A percentile compares a stretch with the other conserved stretches of the same genome.
Conservation (phyloP, 2,797 vertebrate genomes). For the Tamandua tetradactyla region DNA sequence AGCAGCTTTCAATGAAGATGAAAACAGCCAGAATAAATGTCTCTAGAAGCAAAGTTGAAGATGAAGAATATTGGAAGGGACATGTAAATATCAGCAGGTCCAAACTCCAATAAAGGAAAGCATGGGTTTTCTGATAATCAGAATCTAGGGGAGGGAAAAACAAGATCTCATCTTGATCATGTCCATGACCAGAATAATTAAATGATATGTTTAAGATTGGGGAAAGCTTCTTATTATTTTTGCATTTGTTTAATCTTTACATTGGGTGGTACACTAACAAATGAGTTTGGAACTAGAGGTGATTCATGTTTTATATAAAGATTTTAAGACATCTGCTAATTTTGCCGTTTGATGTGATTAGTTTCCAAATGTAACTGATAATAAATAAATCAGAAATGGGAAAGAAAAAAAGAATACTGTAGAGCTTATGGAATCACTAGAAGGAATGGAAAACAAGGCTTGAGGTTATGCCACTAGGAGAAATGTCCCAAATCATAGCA, state of each 20-base stretch:
- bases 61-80: conserved; percentile 97
- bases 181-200: conserved; percentile 85
- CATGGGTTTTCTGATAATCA: conserved; percentile 96
- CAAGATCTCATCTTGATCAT: conserved; percentile 89
- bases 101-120: conserved; percentile 95
- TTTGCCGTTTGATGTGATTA: conserved; percentile 83
- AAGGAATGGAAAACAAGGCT: background rate
- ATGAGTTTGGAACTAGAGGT: conserved; percentile 80
- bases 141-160: conserved; percentile 95
- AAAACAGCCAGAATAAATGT: conserved; percentile 91
- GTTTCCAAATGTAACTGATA: conserved; percentile 83
- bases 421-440: background rate
- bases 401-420: background rate
- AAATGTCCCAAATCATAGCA: background rate
- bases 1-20: conserved; percentile 84
- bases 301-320: conserved; percentile 85
- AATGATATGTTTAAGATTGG: conserved; percentile 73
- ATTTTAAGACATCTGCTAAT: conserved; percentile 85
- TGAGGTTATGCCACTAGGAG: background rate
- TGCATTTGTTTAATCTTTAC: conserved; percentile 50
- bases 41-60: conserved; percentile 95
- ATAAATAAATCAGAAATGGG: conserved; percentile 82
- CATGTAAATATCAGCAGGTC: conserved; percentile 94
- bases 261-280: conserved; percentile 82
- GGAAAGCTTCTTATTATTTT: conserved; percentile 78